Base-by-base conservation (phyloP, 2,113 vertebrate species). In the Lagopus muta region DNA sequence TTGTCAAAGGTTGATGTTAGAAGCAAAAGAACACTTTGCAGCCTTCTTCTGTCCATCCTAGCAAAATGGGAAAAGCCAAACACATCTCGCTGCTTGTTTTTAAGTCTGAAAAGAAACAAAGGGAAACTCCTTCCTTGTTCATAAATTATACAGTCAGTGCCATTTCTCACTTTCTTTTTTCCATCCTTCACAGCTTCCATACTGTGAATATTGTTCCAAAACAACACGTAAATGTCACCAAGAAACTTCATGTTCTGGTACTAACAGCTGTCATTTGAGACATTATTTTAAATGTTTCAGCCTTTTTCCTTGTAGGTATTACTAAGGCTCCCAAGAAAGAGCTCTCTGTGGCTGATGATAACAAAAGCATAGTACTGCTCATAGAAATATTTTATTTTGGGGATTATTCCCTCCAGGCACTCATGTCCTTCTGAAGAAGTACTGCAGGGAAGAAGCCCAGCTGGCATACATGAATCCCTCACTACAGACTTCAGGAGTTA, bases 261-360 rank as follows among this genome's bases (percentile, higher is more conserved):
- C 69, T 52, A 38, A 34, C 5, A 24, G 65, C 48, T 88, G 65
- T 64, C 70, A 38, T 73, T 58, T 38, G 21, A 76, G n/a, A 57
- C 13, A 43, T 81, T 40, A 81, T 64, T 88, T 27, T 34, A 67
- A 80, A 81, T 22, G 52, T 20, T 87, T 61, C 62, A 76, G 71
- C 45, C 60, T 66, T 84, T 66, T 55, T 42, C 28, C 52, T 50
- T 79, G 58, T 34, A 61, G 0, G 0, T 40, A 47, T 58, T 65
- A 92, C 84, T 76, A 58, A 90, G 80, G 36, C 36, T 45, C 24
- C 47, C 69, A 52, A 40, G n/a, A 42, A 80, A 71, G 62, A 76
- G 15, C 47, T 92, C 79, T 92, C 64, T 75, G 80, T 61, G 60
- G 52, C 28, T 52, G 38, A 25, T 62, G 64, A 88, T 55, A 72